Percentiles rank a stretch among this genome's conserved stretches.
phyloP scores from a whole-genome alignment of 2,888 invertebrate species.

The Ctena decussata region DNA sequence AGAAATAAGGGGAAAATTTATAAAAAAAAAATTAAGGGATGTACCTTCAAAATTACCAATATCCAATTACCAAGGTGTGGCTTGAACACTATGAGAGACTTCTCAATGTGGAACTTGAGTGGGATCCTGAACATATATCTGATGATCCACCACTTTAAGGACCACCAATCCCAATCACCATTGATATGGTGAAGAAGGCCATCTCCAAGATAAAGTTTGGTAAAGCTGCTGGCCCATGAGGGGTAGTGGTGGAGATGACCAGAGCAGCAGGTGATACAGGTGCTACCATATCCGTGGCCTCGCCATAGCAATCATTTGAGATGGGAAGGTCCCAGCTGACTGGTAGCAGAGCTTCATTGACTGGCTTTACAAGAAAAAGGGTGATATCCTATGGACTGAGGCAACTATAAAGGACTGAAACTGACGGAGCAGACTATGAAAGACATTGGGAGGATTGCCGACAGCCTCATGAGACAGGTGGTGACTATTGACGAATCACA shows the following conservation, averaged over 20 bases:
- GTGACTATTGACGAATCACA: slow-evolving; percentile 18
- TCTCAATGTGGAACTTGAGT: slow-evolving; percentile 5
- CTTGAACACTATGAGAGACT: slow-evolving; percentile 19
- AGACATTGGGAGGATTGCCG: too few species aligned
- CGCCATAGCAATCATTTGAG: too few species aligned
- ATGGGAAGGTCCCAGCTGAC: too few species aligned
- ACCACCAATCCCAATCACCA: slow-evolving; percentile 7
- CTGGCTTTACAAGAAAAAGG: too few species aligned
- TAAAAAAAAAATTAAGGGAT: too few species aligned
- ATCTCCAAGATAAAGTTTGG: background rate
- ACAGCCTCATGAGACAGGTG: background rate
- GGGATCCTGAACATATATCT: background rate
- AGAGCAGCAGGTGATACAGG: background rate
- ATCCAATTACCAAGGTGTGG: too few species aligned
- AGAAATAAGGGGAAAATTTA: too few species aligned
- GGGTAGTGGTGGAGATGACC: slow-evolving; percentile 6
- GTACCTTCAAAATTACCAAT: too few species aligned
- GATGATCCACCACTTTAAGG: background rate
- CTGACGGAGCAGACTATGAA: too few species aligned
- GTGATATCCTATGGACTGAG: too few species aligned
- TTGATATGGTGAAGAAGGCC: background rate
- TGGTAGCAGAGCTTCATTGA: too few species aligned
- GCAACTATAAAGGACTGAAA: too few species aligned
- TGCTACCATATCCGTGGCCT: background rate
- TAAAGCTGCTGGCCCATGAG: background rate